These are phyloP conservation scores for Ecliptopera silaceata DNA, from an alignment of 2,888 invertebrate species.

Conservation along the genomic window DNA sequence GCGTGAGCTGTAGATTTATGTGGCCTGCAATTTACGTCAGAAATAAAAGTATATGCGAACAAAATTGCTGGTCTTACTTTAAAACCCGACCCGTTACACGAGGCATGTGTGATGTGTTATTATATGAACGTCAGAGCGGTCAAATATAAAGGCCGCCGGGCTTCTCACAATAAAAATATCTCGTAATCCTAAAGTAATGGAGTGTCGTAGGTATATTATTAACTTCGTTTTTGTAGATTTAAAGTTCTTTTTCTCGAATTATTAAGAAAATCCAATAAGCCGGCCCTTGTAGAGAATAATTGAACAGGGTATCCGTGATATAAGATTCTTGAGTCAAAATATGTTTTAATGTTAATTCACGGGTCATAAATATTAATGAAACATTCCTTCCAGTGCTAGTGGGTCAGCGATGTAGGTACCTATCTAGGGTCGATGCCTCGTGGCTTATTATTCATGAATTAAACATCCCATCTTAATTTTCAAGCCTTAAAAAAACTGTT, in stretches of 20 bases:
- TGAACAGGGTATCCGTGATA: conserved; percentile 54
- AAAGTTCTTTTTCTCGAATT: conserved; percentile 24
- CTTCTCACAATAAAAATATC: conserved; percentile 26
- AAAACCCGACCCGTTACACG: conserved; percentile 22
- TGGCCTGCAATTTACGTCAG: conserved; percentile 37
- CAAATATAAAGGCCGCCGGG: conserved; percentile 26
- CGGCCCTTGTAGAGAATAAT: conserved; percentile 45
- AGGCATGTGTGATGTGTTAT: conserved; percentile 32
- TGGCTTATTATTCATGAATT: conserved; percentile 32
- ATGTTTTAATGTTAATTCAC: conserved; percentile 77
- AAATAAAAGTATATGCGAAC: conserved; percentile 30
- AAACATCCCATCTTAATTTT: conserved; percentile 20
- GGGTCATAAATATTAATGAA: conserved; percentile 77
- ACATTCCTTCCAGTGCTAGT: conserved; percentile 55
- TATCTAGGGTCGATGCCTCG: conserved; percentile 36
- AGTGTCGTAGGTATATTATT: conserved; percentile 31
- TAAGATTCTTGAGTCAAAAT: conserved; percentile 60
- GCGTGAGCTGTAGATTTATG: conserved; percentile 32
- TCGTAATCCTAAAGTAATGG: conserved; percentile 33
- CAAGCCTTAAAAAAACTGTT: not conserved
- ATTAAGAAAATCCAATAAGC: conserved; percentile 41
- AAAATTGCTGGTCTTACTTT: conserved; percentile 21
- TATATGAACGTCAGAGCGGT: conserved; percentile 34
- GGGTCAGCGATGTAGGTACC: conserved; percentile 45
- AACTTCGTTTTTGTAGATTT: conserved; percentile 29